phyloP scores from a whole-genome alignment of 2,113 vertebrate genomes.

The Pongo pygmaeus region DNA sequence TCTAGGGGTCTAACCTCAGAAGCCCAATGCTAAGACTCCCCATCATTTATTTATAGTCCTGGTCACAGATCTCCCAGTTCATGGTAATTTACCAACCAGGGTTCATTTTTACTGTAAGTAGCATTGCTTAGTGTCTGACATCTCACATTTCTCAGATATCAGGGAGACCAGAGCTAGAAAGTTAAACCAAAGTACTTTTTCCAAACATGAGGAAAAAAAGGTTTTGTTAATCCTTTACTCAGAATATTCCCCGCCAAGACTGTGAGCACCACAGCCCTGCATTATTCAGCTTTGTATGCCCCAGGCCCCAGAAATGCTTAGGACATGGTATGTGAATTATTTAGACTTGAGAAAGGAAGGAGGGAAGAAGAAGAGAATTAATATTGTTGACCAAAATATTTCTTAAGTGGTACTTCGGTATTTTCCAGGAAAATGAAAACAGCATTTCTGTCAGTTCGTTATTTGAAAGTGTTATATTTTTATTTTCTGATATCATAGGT shows the following conservation, averaged over 20 bases:
- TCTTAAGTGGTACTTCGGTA: background rate
- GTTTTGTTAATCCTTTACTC: background rate
- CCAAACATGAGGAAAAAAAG: background rate
- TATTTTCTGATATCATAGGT: background rate
- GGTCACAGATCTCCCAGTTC: background rate
- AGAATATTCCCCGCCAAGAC: background rate
- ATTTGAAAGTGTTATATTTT: background rate
- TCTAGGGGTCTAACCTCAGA: background rate
- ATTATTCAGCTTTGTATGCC: background rate
- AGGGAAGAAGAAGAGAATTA: background rate
- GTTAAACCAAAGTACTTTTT: background rate
- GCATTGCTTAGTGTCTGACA: background rate
- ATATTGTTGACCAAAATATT: background rate
- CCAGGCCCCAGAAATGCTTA: background rate
- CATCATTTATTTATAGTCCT: background rate
- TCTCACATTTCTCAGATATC: background rate
- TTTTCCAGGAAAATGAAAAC: slow-evolving; percentile 3
- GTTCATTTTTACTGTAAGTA: background rate
- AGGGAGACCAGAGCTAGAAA: background rate
- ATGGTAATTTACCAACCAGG: background rate
- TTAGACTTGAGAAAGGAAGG: background rate
- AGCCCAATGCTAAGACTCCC: background rate
- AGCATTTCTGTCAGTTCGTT: background rate
- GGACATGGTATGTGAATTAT: background rate
- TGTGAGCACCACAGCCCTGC: background rate